phyloP scores from a whole-genome alignment of 2,113 vertebrate genomes.

The Lichenostomus cassidix region DNA sequence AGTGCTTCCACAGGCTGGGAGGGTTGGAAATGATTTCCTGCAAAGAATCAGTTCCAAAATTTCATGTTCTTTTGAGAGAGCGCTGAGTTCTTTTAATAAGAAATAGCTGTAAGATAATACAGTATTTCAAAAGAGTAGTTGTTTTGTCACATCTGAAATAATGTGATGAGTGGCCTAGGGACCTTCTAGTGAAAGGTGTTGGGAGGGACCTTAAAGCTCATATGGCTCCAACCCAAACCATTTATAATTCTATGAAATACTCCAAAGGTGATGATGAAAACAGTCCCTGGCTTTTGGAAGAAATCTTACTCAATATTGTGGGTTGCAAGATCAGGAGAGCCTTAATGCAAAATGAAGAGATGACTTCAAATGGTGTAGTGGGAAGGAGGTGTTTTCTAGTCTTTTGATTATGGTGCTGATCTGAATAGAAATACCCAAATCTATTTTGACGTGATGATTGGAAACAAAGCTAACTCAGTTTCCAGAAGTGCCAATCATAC shows the following conservation, averaged over 20 bases:
- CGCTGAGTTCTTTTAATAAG: not conserved
- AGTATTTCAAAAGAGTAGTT: not conserved
- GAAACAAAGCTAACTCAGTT: conserved; percentile 3
- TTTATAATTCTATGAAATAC: not conserved
- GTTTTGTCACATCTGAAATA: not conserved
- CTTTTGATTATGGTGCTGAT: not conserved
- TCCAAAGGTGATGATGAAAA: not conserved
- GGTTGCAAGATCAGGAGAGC: not conserved
- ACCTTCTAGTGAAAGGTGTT: not conserved
- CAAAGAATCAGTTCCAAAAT: not conserved
- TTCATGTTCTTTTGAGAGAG: not conserved
- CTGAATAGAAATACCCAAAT: not conserved
- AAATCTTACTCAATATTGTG: not conserved
- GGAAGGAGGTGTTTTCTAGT: not conserved
- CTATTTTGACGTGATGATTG: not conserved
- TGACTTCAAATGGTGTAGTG: not conserved
- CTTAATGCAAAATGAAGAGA: not conserved
- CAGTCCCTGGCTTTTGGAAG: not conserved
- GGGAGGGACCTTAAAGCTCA: too few relatives aligned
- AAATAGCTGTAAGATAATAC: not conserved
- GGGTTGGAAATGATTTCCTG: not conserved
- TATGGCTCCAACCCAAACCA: not conserved
- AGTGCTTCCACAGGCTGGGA: not conserved
- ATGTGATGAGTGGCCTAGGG: not conserved
- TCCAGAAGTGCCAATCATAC: not conserved